Evolutionary conservation across 2,113 vertebrate species (phyloP).

Genomic region (Brachyhypopomus occidentalis): DNA sequence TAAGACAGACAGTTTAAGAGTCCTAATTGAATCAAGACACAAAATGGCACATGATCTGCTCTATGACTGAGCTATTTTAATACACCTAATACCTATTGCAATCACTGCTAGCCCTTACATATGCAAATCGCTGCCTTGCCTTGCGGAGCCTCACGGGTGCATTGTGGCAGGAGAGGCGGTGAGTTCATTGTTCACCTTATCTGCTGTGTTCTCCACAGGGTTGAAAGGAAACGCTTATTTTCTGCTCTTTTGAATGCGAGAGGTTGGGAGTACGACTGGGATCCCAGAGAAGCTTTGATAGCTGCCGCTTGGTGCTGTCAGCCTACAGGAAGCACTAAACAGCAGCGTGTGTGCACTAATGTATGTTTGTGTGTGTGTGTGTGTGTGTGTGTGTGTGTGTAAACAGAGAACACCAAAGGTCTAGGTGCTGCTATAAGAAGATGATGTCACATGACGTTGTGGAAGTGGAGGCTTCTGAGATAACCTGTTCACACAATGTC

Average conservation of each 20-base stretch:
- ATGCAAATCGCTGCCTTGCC: slow-evolving; percentile 59
- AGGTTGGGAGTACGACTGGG: slow-evolving; percentile 1
- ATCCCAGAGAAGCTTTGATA: slow-evolving; percentile 15
- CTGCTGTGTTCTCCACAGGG: slow-evolving; percentile 36
- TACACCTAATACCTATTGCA: slow-evolving; percentile 53
- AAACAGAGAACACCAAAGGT: background rate
- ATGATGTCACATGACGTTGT: background rate
- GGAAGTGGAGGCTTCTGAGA: background rate
- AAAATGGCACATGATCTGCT: slow-evolving; percentile 20
- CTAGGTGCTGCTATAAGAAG: background rate
- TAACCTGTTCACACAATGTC: background rate
- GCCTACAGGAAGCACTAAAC: background rate
- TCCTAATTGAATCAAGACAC: slow-evolving; percentile 32
- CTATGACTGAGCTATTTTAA: slow-evolving; percentile 50
- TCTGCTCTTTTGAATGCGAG: slow-evolving; percentile 15
- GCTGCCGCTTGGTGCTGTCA: slow-evolving; percentile 28
- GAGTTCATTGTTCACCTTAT: slow-evolving; percentile 52
- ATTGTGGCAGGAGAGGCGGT: slow-evolving; percentile 42
- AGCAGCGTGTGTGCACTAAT: background rate
- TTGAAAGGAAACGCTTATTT: slow-evolving; percentile 40
- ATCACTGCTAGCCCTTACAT: slow-evolving; percentile 35
- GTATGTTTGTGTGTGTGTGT: background rate
- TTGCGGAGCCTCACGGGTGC: slow-evolving; percentile 30
- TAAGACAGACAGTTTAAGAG: slow-evolving; percentile 4
- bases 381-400: background rate